Conservation (phyloP, 2,888 invertebrate genomes). For the Ornithoptera alexandrae region DNA sequence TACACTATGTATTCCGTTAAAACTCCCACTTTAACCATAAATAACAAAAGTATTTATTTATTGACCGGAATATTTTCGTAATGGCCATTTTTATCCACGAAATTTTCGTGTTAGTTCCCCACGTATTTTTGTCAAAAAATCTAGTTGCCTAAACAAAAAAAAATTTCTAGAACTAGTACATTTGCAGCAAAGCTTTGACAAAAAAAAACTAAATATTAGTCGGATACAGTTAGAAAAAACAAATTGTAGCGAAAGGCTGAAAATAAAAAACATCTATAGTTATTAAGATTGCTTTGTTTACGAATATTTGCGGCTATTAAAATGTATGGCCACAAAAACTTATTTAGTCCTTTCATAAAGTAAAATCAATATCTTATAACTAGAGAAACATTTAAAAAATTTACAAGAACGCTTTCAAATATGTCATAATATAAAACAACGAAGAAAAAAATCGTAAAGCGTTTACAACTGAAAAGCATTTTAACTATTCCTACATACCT, state of each 20-base stretch:
- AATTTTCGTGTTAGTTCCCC: too few relatives aligned
- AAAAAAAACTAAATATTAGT: too few relatives aligned
- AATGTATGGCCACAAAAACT: conserved; percentile 35
- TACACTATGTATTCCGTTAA: too few relatives aligned
- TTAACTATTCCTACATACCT: neutral
- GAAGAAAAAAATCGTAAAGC: conserved; percentile 1
- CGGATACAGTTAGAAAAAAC: neutral
- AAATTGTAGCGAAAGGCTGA: neutral
- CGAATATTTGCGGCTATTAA: conserved; percentile 39
- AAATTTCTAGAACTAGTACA: too few relatives aligned
- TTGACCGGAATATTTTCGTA: too few relatives aligned
- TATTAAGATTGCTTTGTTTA: conserved; percentile 40
- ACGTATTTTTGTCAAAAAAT: too few relatives aligned
- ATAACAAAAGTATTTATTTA: too few relatives aligned
- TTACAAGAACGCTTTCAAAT: conserved; percentile 14
- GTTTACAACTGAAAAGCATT: conserved; percentile 17
- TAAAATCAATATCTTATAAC: conserved; percentile 26
- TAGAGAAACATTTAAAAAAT: conserved; percentile 23
- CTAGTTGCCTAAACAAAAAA: too few relatives aligned
- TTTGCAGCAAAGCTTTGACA: too few relatives aligned
- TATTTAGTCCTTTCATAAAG: conserved; percentile 26
- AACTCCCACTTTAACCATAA: too few relatives aligned
- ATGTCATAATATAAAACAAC: neutral
- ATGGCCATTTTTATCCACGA: too few relatives aligned
- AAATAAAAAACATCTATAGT: conserved; percentile 33